phyloP scores from a whole-genome alignment of 1,140 invertebrate genomes.

The Zaprionus nigranus region DNA sequence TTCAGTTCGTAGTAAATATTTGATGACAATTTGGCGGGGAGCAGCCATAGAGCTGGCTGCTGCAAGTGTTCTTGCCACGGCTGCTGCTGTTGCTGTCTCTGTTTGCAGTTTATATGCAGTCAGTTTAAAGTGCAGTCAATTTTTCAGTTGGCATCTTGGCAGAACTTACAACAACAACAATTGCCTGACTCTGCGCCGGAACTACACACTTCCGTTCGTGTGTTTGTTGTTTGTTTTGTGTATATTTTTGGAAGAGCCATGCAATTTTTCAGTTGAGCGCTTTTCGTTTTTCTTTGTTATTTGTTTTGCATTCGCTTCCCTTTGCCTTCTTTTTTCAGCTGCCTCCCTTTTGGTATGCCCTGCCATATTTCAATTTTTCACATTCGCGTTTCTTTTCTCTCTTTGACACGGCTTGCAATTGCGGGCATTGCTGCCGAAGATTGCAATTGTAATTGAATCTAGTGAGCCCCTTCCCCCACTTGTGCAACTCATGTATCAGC shows the following conservation, averaged over 20 bases:
- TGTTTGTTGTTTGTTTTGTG: slow-evolving; percentile 33
- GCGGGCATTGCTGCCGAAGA: slow-evolving; percentile 52
- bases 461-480: slow-evolving; percentile 1
- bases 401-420: slow-evolving; percentile 64
- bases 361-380: slow-evolving; percentile 34
- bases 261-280: slow-evolving; percentile 80
- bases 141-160: slow-evolving; percentile 68
- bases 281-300: slow-evolving; percentile 81
- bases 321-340: not conserved
- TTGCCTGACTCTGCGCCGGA: slow-evolving; percentile 52
- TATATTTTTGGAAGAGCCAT: slow-evolving; percentile 36
- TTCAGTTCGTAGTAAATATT: slow-evolving; percentile 72
- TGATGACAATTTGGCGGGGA: slow-evolving; percentile 50
- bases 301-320: slow-evolving; percentile 70
- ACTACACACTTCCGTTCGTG: slow-evolving; percentile 65
- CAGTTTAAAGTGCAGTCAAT: slow-evolving; percentile 72
- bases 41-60: too few relatives aligned
- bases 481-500: slow-evolving; percentile 10
- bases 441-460: slow-evolving; percentile 74
- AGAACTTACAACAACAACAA: slow-evolving; percentile 39
- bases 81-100: slow-evolving; percentile 33
- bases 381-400: slow-evolving; percentile 11
- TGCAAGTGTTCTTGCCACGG: not conserved
- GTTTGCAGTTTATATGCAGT: slow-evolving; percentile 60
- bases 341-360: too few relatives aligned